phyloP scores from a whole-genome alignment of 2,113 vertebrate genomes.

The Carlito syrichta region DNA sequence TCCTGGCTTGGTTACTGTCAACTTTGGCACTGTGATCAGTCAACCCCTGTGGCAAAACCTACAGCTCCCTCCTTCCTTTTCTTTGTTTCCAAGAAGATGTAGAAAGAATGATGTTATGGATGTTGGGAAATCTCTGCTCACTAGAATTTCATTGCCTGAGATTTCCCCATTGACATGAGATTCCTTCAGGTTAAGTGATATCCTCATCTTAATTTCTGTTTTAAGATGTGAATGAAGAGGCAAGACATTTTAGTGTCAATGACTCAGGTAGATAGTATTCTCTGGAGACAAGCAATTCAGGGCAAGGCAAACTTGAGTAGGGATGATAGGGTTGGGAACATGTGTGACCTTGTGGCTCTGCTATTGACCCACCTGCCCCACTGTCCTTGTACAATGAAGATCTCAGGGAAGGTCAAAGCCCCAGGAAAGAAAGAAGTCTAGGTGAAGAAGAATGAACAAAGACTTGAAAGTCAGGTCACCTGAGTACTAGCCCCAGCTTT shows the following conservation, averaged over 20 bases:
- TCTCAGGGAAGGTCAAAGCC: neutral
- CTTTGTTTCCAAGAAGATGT: neutral
- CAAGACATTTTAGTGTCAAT: neutral
- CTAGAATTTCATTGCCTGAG: neutral
- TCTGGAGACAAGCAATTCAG: neutral
- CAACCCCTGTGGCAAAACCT: neutral
- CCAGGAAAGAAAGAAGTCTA: neutral
- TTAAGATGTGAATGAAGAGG: neutral
- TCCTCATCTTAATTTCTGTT: neutral
- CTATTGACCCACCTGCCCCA: too few species aligned
- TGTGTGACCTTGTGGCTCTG: neutral
- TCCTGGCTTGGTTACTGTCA: neutral
- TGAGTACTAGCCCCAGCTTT: neutral
- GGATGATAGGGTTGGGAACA: rapidly evolving
- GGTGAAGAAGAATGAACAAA: neutral
- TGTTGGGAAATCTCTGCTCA: neutral
- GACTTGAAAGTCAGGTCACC: neutral
- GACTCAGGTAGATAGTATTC: neutral
- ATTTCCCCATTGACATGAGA: neutral
- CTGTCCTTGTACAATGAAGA: neutral
- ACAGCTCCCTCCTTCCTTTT: neutral
- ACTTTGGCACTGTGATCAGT: neutral
- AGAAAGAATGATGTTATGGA: neutral
- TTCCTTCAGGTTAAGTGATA: neutral
- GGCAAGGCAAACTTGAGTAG: too few species aligned